Base-by-base conservation (phyloP, 2,113 vertebrate species). In the Istiophorus platypterus region DNA sequence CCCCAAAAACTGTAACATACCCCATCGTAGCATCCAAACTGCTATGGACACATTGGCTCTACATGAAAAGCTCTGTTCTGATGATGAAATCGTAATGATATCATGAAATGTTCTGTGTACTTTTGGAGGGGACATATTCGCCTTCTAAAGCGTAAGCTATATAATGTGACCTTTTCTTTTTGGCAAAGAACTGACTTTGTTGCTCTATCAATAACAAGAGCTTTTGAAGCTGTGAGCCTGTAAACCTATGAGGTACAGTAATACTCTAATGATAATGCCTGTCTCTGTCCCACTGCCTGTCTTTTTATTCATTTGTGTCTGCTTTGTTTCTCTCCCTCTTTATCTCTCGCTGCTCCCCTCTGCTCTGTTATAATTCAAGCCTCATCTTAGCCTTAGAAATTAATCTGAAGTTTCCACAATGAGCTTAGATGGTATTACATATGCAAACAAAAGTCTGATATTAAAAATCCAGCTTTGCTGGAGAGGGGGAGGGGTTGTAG, bases 341-440 rank as follows among this genome's bases (percentile, higher is more conserved):
- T 86, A 82, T 92, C 76, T 80, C 56, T 56, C 34, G 31, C 67
- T 52, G 71, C 66, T 68, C 70, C 73, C 45, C 78, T 69, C 80
- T 66, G 57, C 73, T 91, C 78, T 57, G 51, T 72, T 89, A 87
- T 83, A 89, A 90, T 92, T 88, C 84, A 58, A 93, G 89, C 85
- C 77, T 85, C 78, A 89, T 91, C 72, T 88, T 54, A 80, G 83
- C 91, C 85, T 82, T 87, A 87, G 89, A 93, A 91, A 93, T 93
- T 89, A 92, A 94, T 94, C 90, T 89, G 83, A 71, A 89, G 85
- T 84, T 82, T 68, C 73, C 76, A 93, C 93, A 93, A 95, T 91
- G 88, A 93, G 93, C 90, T 95, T 95, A 94, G 88, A 70, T 80
- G 89, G 93, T 84, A 94, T 95, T 94, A 95, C 92, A 93, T 82